Conservation (phyloP, 2,113 vertebrate species). For the Gallinago paraguaiae region DNA sequence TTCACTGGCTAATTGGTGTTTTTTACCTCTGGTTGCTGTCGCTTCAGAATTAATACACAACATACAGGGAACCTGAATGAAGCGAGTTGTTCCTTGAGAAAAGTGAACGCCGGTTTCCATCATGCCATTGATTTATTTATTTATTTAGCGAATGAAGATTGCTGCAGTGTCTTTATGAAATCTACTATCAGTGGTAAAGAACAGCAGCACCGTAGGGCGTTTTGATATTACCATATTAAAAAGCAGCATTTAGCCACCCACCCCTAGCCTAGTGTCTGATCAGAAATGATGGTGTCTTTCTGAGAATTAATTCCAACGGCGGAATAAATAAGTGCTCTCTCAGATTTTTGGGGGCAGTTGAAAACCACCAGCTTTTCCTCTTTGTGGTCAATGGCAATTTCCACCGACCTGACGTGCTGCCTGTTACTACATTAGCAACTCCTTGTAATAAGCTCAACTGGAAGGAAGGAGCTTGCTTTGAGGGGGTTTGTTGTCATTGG, state of each 20-base stretch:
- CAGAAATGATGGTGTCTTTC: background rate
- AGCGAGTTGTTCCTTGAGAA: background rate
- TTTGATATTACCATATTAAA: background rate
- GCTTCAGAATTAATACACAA: background rate
- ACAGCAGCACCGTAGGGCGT: background rate
- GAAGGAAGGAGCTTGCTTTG: background rate
- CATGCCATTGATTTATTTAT: background rate
- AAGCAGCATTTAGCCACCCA: background rate
- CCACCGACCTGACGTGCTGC: background rate
- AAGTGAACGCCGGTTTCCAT: background rate
- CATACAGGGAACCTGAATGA: background rate
- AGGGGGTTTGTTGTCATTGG: conserved; percentile 46
- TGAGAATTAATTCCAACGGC: background rate
- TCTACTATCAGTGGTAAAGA: background rate
- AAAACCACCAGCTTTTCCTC: background rate
- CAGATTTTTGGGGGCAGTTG: background rate
- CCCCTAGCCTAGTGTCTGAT: background rate
- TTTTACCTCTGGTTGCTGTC: background rate
- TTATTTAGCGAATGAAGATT: background rate
- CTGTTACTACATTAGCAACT: background rate
- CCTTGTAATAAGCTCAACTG: background rate
- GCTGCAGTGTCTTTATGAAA: background rate
- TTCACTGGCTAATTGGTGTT: background rate
- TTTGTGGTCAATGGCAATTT: background rate
- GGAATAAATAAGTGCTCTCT: background rate